Evolutionary conservation across 2,113 vertebrate genomes (phyloP).

Genomic region (Willisornis vidua): DNA sequence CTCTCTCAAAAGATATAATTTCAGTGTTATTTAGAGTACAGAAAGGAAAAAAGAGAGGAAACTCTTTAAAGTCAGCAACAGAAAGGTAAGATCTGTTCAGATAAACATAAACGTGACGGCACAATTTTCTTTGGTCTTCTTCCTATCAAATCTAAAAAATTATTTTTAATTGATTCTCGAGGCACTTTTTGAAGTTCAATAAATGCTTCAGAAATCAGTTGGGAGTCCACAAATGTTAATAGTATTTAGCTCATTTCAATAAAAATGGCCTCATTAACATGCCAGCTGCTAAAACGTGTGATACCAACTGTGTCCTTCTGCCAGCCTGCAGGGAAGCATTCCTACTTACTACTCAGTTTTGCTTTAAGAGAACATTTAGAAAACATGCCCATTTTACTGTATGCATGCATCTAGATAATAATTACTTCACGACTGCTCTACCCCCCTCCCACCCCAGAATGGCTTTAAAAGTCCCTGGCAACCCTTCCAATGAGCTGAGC

Average conservation of each 20-base stretch:
- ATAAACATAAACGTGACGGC: not conserved
- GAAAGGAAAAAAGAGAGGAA: not conserved
- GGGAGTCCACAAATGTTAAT: constrained; percentile 68
- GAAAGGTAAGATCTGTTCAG: constrained; percentile 15
- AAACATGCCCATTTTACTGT: constrained; percentile 45
- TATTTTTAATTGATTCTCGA: constrained; percentile 69
- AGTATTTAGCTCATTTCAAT: constrained; percentile 72
- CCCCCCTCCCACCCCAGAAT: constrained; percentile 16
- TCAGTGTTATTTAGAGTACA: not conserved
- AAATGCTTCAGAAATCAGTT: constrained; percentile 71
- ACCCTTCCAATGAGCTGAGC: not conserved
- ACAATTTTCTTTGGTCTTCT: constrained; percentile 1
- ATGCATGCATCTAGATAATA: not conserved
- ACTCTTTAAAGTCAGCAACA: not conserved
- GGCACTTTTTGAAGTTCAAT: constrained; percentile 70
- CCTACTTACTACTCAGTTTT: constrained; percentile 46
- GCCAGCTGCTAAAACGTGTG: constrained; percentile 69
- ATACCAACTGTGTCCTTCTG: constrained; percentile 63
- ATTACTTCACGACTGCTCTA: not conserved
- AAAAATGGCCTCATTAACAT: constrained; percentile 74
- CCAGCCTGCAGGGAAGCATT: constrained; percentile 60
- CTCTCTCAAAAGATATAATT: not conserved
- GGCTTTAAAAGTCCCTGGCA: not conserved
- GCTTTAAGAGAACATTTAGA: constrained; percentile 50
- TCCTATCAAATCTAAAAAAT: constrained; percentile 55